Base-by-base conservation (phyloP, 1,140 invertebrate genomes). In the Leptinotarsa lineolata region DNA sequence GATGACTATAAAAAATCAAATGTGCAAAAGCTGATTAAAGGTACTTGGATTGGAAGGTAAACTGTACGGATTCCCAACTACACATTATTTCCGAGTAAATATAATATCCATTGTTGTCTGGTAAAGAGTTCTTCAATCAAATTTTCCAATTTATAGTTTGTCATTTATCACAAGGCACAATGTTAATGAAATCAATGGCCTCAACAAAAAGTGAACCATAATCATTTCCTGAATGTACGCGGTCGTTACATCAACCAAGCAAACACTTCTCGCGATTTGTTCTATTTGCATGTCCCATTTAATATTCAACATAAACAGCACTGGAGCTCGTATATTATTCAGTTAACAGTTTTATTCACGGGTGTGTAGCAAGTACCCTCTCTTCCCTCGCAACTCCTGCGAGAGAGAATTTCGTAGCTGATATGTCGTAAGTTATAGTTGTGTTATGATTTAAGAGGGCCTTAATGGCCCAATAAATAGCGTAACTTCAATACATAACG, bases 401-500 rank as follows among this genome's bases (percentile, higher is more conserved):
- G 75, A 68, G 75, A 76, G 70, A 76, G 65, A 22, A 66, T 70
- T 67, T 65, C 63, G 67, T 68, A 69, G 69, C 71, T 73, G 72
- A 76, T 80, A 83, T 78, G 81, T 77, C 79, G 80, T 82, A 81
- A 81, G 81, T 83, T 82, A 82, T 83, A 82, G 80, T 81, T 81
- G 72, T 73, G 78, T 74, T 71, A 83, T 83, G 81, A 83, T 83
- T 83, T 83, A 83, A 81, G 77, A 77, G 78, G 77, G 76, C 80
- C 81, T 81, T 83, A 83, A 83, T 83, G 81, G 81, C 80, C 78
- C 81, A 81, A 83, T 83, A 83, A 83, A 83, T 83, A 83, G 78
- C 76, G 74, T 78, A 79, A 81, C 81, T 83, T 83, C 81, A 83
- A 83, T 83, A 83, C 81, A 78, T 78, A 78, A 81, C 81, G 80